Conservation (phyloP, 2,113 vertebrate species). For the Thryonomys swinderianus region DNA sequence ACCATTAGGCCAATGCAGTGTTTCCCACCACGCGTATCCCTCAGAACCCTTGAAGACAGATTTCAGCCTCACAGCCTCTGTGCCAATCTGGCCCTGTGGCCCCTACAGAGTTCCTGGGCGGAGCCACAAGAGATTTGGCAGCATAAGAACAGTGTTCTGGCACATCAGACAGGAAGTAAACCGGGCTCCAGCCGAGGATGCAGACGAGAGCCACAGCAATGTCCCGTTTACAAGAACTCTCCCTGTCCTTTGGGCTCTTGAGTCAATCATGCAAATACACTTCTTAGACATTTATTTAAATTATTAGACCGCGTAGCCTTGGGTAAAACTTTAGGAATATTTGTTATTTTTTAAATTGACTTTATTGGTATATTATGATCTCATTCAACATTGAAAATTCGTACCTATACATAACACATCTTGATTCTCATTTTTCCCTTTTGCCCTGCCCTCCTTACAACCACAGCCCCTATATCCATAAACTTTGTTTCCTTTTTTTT, state of each 20-base stretch:
- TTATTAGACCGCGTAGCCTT: background rate
- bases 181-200: background rate
- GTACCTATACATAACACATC: no score
- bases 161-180: background rate
- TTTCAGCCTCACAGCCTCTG: background rate
- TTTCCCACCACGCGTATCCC: no score
- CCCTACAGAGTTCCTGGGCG: accelerated
- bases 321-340: background rate
- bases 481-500: no score
- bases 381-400: no score
- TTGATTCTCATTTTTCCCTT: no score
- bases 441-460: no score
- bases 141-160: background rate
- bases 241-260: background rate
- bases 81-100: background rate
- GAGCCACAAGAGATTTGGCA: background rate
- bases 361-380: no score
- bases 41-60: no score
- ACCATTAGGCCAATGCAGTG: background rate
- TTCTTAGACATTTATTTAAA: background rate
- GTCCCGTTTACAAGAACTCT: background rate
- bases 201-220: background rate
- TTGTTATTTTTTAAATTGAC: background rate
- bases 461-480: no score
- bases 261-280: background rate